phyloP scores from a whole-genome alignment of 2,113 vertebrate species.

The Nerophis ophidion region DNA sequence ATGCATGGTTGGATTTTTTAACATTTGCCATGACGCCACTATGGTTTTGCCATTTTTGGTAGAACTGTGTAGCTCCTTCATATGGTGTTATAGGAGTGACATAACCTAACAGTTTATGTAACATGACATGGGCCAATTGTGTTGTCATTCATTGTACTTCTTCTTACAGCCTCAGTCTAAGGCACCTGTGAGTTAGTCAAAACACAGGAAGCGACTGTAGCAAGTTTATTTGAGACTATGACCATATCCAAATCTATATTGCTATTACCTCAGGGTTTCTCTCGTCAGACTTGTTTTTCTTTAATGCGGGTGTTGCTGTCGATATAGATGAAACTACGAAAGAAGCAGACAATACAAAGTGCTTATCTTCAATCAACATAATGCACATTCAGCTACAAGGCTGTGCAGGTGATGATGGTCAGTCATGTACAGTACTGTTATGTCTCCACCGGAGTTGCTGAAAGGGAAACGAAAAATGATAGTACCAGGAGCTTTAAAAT shows the following conservation, averaged over 20 bases:
- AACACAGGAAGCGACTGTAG: slow-evolving; percentile 24
- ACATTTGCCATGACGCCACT: too few species aligned
- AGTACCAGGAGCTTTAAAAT: too few species aligned
- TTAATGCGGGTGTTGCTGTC: slow-evolving; percentile 3
- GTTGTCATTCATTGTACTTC: background rate
- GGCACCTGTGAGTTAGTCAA: slow-evolving; percentile 41
- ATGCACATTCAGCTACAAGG: slow-evolving; percentile 14
- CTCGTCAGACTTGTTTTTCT: slow-evolving; percentile 12
- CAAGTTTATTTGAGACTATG: background rate
- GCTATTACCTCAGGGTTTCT: background rate
- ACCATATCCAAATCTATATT: background rate
- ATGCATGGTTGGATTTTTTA: too few species aligned
- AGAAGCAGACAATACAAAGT: slow-evolving; percentile 28
- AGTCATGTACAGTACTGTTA: slow-evolving; percentile 11
- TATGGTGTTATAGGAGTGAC: background rate
- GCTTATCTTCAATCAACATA: slow-evolving; percentile 21
- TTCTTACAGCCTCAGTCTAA: background rate
- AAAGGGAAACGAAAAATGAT: too few species aligned
- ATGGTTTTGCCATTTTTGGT: background rate
- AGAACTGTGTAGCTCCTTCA: background rate
- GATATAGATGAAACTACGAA: background rate
- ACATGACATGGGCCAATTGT: slow-evolving; percentile 6
- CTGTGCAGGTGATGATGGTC: background rate
- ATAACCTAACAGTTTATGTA: background rate
- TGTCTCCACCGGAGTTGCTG: slow-evolving; percentile 2